phyloP scores from a whole-genome alignment of 2,888 invertebrate species.

The Agonopterix alstromeriana region DNA sequence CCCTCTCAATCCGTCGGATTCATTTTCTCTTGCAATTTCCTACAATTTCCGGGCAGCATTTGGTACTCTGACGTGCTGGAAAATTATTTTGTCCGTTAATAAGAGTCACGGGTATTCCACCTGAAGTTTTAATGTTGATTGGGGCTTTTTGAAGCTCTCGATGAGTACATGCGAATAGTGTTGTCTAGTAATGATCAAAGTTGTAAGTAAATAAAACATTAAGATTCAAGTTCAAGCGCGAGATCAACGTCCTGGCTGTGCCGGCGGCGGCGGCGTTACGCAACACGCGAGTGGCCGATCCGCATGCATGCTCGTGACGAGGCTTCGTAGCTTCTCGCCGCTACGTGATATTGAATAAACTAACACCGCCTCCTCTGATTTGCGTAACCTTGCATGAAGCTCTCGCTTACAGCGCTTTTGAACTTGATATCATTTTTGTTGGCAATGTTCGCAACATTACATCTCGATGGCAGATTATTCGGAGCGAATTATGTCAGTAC shows the following conservation, averaged over 20 bases:
- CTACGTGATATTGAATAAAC: slow-evolving; percentile 28
- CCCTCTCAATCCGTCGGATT: slow-evolving; percentile 65
- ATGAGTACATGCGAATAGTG: background rate
- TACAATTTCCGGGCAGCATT: slow-evolving; percentile 73
- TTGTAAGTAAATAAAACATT: slow-evolving; percentile 6
- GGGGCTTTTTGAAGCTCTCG: background rate
- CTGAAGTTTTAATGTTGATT: background rate
- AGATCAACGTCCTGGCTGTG: slow-evolving; percentile 58
- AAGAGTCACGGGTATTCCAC: background rate
- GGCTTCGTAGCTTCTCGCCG: slow-evolving; percentile 18
- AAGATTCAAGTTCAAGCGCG: slow-evolving; percentile 54
- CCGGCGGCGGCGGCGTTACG: slow-evolving; percentile 34
- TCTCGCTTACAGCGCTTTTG: too few relatives aligned
- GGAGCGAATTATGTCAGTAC: background rate
- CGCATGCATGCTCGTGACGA: slow-evolving; percentile 29
- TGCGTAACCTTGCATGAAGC: slow-evolving; percentile 1
- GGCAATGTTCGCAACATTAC: too few relatives aligned
- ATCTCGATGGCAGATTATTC: background rate
- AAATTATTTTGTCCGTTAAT: slow-evolving; percentile 50
- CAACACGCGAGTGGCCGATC: slow-evolving; percentile 38
- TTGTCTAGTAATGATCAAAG: slow-evolving; percentile 3
- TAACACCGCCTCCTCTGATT: slow-evolving; percentile 13
- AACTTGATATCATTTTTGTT: too few relatives aligned
- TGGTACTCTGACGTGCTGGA: slow-evolving; percentile 57
- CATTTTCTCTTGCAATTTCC: slow-evolving; percentile 76